Conservation (phyloP, 1,140 invertebrate genomes). For the Spodoptera litura region DNA sequence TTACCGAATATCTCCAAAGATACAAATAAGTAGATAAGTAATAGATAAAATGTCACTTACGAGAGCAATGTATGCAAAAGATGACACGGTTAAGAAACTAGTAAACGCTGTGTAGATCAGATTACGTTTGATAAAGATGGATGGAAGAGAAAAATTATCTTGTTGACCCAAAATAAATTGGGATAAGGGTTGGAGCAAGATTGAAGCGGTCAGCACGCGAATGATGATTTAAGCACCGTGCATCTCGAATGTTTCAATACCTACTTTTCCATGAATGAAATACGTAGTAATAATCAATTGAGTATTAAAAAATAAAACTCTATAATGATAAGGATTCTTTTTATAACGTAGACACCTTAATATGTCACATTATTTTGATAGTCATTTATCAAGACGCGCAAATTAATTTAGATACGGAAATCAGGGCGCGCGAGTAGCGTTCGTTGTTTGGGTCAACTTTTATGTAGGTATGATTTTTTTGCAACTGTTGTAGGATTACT, state of each 20-base stretch:
- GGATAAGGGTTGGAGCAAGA: background rate
- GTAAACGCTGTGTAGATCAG: constrained; percentile 6
- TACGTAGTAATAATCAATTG: background rate
- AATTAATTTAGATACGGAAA: constrained; percentile 8
- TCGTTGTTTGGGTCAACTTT: too few species aligned
- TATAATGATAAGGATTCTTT: constrained; percentile 2
- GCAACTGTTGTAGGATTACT: too few species aligned
- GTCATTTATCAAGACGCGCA: constrained; percentile 13
- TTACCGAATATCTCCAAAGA: background rate
- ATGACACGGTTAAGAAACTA: constrained; percentile 22
- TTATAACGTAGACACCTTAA: background rate
- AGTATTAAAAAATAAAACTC: background rate
- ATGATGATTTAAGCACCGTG: too few species aligned
- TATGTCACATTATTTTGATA: constrained; percentile 1
- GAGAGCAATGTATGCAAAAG: constrained; percentile 26
- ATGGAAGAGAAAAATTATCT: constrained; percentile 16
- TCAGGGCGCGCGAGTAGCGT: background rate
- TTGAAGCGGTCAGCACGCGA: background rate
- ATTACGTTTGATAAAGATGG: constrained; percentile 19
- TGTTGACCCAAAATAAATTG: constrained; percentile 28
- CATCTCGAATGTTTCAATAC: too few species aligned
- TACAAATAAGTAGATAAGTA: background rate
- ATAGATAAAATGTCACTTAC: constrained; percentile 1
- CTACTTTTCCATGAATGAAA: too few species aligned
- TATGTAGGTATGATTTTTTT: too few species aligned